phyloP scores from a whole-genome alignment of 2,797 vertebrate genomes.

The Enteromius argenteus region DNA sequence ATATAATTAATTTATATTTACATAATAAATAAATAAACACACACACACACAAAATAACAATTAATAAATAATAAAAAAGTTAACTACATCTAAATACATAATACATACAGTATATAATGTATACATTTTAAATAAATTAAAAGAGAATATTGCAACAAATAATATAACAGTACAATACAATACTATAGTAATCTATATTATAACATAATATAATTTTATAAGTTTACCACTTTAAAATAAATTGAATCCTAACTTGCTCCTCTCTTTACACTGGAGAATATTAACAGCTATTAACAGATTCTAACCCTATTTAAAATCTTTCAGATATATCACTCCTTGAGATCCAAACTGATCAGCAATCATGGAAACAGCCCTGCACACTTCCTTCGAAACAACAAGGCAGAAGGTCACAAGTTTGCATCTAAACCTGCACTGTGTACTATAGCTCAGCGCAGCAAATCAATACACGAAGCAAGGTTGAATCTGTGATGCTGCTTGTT shows the following conservation, averaged over 20 bases:
- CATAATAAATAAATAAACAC: too few relatives aligned
- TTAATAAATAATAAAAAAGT: too few relatives aligned
- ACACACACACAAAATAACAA: too few relatives aligned
- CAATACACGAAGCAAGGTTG: neutral
- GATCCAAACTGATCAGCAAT: neutral
- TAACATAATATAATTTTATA: too few relatives aligned
- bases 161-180: too few relatives aligned
- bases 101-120: too few relatives aligned
- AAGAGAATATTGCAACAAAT: too few relatives aligned
- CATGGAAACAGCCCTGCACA: neutral
- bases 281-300: neutral
- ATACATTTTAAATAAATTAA: too few relatives aligned
- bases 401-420: neutral
- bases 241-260: neutral
- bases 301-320: neutral
- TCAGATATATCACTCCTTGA: neutral
- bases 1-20: too few relatives aligned
- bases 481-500: conserved; percentile 18
- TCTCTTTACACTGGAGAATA: neutral
- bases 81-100: too few relatives aligned
- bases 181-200: too few relatives aligned
- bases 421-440: neutral
- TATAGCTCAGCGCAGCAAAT: neutral
- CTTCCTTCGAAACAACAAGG: neutral
- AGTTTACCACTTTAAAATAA: too few relatives aligned